A percentile compares a stretch with the other conserved stretches of the same genome.
Conservation (phyloP, 2,113 vertebrate genomes). For the Pseudorasbora parva region DNA sequence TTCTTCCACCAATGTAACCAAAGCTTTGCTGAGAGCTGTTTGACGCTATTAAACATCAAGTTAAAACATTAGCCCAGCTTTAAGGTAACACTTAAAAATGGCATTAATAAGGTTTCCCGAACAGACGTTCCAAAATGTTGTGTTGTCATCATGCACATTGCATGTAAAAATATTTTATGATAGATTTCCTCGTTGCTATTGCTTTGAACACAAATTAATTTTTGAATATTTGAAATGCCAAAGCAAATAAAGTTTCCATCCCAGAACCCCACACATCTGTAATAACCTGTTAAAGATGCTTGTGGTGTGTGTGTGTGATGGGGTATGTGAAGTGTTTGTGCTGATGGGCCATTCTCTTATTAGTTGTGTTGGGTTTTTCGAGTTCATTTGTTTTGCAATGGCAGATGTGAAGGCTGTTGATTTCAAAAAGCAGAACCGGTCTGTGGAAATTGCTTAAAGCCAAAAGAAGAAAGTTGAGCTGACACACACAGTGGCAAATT, state of each 20-base stretch:
- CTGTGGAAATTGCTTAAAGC: not conserved
- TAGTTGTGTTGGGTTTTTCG: not conserved
- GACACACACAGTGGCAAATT: not conserved
- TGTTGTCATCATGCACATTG: not conserved
- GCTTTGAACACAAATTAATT: no score
- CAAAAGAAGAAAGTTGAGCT: not conserved
- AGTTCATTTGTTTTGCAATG: not conserved
- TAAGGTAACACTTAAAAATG: not conserved
- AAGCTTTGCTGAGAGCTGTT: not conserved
- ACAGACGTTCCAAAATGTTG: not conserved
- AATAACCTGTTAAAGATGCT: not conserved
- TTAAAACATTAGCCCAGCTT: not conserved
- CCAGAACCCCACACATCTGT: not conserved
- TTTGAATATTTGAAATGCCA: not conserved
- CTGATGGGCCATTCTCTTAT: not conserved
- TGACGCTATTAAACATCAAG: not conserved
- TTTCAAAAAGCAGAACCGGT: not conserved
- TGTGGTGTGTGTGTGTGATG: not conserved
- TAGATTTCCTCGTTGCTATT: no score
- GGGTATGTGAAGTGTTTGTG: not conserved
- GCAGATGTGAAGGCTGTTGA: not conserved
- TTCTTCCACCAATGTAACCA: not conserved
- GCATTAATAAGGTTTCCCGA: not conserved
- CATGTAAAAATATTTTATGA: conserved; percentile 2
- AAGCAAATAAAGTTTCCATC: not conserved